Evolutionary conservation across 1,140 invertebrate genomes (phyloP), one percentile per base, ranked within the genome.

Genomic region (Hycleus cichorii): DNA sequence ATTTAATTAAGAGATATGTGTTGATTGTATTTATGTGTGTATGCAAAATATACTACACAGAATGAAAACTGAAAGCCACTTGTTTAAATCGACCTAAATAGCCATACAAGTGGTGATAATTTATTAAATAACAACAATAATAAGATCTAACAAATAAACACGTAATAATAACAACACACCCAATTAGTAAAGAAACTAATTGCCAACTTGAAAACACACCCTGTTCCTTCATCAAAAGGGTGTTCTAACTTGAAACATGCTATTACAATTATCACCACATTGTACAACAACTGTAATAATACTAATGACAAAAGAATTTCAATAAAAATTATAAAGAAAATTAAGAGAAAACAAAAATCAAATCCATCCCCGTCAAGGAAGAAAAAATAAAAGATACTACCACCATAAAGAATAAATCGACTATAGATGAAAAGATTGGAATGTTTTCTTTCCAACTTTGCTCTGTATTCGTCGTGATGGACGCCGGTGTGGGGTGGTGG

Each of bases 351-450:
- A 64, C 62, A 53, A 58, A 18, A 18, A 18, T 18, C 53, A 57
- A 58, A 67, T 65, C 59, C 65, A 65, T 65, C 62, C 45, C 39
- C 47, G 62, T 57, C 57, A 45, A 43, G 18, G 18, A 1, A 18
- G 2, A 18, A 18, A 38, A 50, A 56, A 44, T 45, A 50, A 58
- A 45, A 62, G 56, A 60, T 56, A 57, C 51, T 10, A 39, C 11
- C 50, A 27, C 27, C 38, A 56, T 40, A 59, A 54, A 62, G 67
- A 63, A 63, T 61, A 55, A 49, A 61, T 57, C 60, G 58, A 55
- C 60, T 56, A 65, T 67, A 64, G 63, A 69, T 68, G 67, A 64
- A 57, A 50, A 64, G 67, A 67, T 69, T 59, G 66, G 67, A 71
- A 71, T 71, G 65, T 64, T 66, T 60, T 67, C 67, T 68, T 32